Evolutionary conservation across 2,113 vertebrate genomes (phyloP).

Genomic region (Pelecanus crispus): DNA sequence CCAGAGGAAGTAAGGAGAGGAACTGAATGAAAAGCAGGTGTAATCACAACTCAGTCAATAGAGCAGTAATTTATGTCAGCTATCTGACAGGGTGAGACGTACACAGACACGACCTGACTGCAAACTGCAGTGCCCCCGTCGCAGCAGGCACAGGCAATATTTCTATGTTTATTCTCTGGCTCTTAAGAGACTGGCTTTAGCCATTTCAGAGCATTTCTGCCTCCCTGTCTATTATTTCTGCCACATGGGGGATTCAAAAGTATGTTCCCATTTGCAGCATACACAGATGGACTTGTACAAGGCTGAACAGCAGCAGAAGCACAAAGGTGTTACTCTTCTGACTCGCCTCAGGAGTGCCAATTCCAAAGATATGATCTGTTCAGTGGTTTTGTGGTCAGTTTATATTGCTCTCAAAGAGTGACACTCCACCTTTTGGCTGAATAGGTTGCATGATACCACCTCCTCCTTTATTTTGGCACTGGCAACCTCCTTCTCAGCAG

Average conservation of each 20-base stretch:
- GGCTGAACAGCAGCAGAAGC: not conserved
- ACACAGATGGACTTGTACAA: not conserved
- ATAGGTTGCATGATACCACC: not conserved
- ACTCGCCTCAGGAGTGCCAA: fast-evolving
- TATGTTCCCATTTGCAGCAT: not conserved
- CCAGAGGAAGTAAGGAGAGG: not conserved
- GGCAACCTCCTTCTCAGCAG: not conserved
- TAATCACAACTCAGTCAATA: not conserved
- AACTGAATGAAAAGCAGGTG: not conserved
- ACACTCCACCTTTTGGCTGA: not conserved
- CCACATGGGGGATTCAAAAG: not conserved
- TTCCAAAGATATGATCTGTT: not conserved
- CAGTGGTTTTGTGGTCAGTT: not conserved
- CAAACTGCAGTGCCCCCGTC: fast-evolving
- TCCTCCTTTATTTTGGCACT: not conserved
- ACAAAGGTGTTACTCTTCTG: not conserved
- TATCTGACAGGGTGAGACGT: fast-evolving
- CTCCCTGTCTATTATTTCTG: not conserved
- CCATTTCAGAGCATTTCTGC: not conserved
- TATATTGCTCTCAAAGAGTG: not conserved
- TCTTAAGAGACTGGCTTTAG: not conserved
- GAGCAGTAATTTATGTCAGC: not conserved
- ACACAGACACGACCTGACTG: not conserved
- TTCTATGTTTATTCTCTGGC: not conserved
- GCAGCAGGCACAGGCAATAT: fast-evolving